Conservation (phyloP, 2,797 vertebrate genomes). For the Coendou prehensilis region DNA sequence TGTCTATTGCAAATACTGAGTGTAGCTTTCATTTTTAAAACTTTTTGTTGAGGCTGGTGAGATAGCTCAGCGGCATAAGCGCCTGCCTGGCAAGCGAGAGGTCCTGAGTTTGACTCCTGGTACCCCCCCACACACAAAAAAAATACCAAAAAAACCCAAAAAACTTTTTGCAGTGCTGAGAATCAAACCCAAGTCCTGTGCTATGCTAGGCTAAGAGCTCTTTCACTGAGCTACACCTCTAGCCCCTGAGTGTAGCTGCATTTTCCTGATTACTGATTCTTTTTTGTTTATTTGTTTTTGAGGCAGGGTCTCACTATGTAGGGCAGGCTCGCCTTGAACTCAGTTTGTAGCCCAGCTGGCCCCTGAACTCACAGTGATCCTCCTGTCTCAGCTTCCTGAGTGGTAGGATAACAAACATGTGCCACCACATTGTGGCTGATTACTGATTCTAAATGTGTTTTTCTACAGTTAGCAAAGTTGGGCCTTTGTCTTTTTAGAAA, state of each 20-base stretch:
- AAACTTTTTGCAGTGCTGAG: background rate
- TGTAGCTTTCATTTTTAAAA: slow-evolving; percentile 51
- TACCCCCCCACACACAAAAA: too few species aligned
- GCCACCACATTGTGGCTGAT: background rate
- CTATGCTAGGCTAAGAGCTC: background rate
- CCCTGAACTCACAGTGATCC: background rate
- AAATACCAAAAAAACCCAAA: too few species aligned
- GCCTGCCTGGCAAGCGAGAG: too few species aligned
- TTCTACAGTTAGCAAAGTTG: slow-evolving; percentile 38
- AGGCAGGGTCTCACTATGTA: background rate
- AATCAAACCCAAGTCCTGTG: background rate
- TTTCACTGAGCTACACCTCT: background rate
- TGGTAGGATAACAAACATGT: background rate
- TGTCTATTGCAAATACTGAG: slow-evolving; percentile 27
- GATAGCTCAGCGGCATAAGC: too few species aligned
- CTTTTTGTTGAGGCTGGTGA: background rate
- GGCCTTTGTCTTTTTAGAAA: slow-evolving; percentile 24
- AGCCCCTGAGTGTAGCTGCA: slow-evolving; percentile 1
- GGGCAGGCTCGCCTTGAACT: background rate
- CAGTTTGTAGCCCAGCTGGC: background rate
- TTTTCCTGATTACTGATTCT: slow-evolving; percentile 50
- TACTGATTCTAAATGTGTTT: background rate
- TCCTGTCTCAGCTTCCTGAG: background rate
- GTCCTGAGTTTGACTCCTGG: too few species aligned
- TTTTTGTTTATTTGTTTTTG: background rate